Conservation (phyloP, 1,140 invertebrate species). For the Micrasema minimum region DNA sequence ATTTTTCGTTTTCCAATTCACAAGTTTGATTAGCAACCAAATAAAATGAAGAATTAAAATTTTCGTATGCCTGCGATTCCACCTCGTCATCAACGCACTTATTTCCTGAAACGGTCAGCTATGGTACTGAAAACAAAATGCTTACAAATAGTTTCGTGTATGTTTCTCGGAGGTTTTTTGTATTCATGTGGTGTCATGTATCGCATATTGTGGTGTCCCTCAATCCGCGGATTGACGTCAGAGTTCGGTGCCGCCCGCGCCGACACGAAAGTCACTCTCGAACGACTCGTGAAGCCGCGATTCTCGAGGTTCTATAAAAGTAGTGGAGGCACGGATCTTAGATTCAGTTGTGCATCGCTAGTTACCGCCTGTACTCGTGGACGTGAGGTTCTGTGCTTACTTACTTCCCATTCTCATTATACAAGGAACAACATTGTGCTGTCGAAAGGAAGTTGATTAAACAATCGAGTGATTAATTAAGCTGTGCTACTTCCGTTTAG, state of each 20-base stretch:
- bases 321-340: slow-evolving; percentile 57
- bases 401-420: slow-evolving; percentile 51
- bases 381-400: slow-evolving; percentile 51
- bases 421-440: slow-evolving; percentile 20
- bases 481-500: slow-evolving; percentile 19
- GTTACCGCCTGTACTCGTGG: slow-evolving; percentile 54
- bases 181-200: background rate
- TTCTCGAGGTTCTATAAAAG: slow-evolving; percentile 61
- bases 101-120: background rate
- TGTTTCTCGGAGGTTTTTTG: background rate
- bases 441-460: slow-evolving; percentile 28
- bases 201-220: no score
- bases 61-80: background rate
- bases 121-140: background rate
- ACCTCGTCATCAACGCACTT: background rate
- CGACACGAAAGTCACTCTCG: slow-evolving; percentile 27
- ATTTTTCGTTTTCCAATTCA: no score
- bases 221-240: slow-evolving; percentile 22
- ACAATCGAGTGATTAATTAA: slow-evolving; percentile 36
- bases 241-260: slow-evolving; percentile 9
- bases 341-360: slow-evolving; percentile 32
- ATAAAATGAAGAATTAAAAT: no score
- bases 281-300: slow-evolving; percentile 4
- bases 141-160: no score
- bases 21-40: no score